Conservation (phyloP, 1,140 invertebrate species). For the Augochlora pura region DNA sequence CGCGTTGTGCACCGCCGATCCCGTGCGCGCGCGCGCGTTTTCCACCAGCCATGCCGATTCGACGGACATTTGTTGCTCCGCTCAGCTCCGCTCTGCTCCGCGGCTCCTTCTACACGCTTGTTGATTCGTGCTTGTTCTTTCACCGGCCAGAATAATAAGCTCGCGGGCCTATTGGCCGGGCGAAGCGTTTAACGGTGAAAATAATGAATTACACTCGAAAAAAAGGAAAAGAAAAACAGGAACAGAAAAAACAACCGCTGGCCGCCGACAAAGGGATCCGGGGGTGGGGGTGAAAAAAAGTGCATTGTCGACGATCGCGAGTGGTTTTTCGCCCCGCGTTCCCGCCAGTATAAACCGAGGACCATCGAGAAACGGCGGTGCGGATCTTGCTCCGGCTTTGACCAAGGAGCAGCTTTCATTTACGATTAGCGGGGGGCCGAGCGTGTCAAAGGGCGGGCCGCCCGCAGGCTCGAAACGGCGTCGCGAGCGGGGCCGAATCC, state of each 20-base stretch:
- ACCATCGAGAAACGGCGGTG: neutral
- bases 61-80: neutral
- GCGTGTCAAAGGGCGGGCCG: neutral
- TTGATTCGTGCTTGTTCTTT: neutral
- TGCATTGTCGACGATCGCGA: neutral
- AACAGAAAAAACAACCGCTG: neutral
- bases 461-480: neutral
- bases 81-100: too few species aligned
- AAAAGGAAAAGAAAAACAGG: too few species aligned
- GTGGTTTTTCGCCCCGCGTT: neutral
- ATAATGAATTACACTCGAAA: neutral
- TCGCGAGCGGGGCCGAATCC: neutral
- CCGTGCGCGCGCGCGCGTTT: neutral
- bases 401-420: too few species aligned
- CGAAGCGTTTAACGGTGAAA: neutral
- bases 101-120: neutral
- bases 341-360: too few species aligned
- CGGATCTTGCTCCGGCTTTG: slow-evolving; percentile 6
- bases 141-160: neutral
- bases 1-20: neutral
- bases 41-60: too few species aligned
- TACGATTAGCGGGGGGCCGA: neutral
- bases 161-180: neutral
- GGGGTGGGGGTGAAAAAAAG: too few species aligned
- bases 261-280: neutral